phyloP scores from a whole-genome alignment of 92 coral and sea anemone species.

The Diadumene lineata region DNA sequence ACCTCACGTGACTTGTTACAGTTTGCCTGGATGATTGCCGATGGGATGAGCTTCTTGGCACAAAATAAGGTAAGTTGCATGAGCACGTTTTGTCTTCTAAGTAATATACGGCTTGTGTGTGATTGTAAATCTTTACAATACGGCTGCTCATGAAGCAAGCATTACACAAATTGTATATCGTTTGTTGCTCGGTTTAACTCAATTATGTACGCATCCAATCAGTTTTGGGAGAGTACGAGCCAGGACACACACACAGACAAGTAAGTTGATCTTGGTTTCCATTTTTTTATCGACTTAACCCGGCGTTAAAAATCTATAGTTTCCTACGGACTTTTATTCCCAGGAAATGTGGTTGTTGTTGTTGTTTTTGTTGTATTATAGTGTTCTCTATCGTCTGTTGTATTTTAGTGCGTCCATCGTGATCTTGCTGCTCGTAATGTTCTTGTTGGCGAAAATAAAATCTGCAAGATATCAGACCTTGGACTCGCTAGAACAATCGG shows the following conservation, averaged over 20 bases:
- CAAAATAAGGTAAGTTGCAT: slow-evolving; percentile 46
- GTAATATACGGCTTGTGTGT: background rate
- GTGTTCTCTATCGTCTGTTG: too few relatives aligned
- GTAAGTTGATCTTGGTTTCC: too few relatives aligned
- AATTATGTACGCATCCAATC: too few relatives aligned
- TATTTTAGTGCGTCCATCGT: slow-evolving; percentile 25
- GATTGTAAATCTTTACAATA: too few relatives aligned
- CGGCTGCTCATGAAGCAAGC: too few relatives aligned
- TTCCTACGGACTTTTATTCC: background rate
- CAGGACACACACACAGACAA: too few relatives aligned
- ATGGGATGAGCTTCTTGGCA: slow-evolving; percentile 64
- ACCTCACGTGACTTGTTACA: slow-evolving; percentile 35
- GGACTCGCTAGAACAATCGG: slow-evolving; percentile 47
- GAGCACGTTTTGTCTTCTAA: background rate
- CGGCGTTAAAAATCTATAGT: too few relatives aligned
- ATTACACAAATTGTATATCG: too few relatives aligned
- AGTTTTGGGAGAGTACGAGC: too few relatives aligned
- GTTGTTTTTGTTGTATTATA: too few relatives aligned
- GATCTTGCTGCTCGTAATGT: slow-evolving; percentile 37
- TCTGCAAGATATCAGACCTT: slow-evolving; percentile 54
- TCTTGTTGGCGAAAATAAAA: slow-evolving; percentile 45
- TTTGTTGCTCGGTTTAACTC: too few relatives aligned
- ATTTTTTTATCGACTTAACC: too few relatives aligned
- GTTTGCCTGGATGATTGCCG: slow-evolving; percentile 78
- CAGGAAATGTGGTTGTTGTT: background rate